A percentile compares a stretch with the other conserved stretches of the same genome.
Evolutionary conservation across 2,113 vertebrate species (phyloP).

Genomic region (Phalacrocorax brasilianus): DNA sequence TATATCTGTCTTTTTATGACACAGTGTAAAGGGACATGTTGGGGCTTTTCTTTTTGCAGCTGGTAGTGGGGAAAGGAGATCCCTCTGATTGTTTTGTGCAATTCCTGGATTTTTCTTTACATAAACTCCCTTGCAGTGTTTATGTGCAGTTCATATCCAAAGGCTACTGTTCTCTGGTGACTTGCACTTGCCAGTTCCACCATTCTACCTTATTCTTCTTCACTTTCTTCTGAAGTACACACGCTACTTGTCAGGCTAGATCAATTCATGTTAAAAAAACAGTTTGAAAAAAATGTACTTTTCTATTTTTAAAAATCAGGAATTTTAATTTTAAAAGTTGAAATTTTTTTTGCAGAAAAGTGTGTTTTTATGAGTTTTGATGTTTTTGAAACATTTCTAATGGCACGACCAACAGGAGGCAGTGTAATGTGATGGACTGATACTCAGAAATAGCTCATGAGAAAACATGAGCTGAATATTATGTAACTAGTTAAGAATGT

Average conservation of each 20-base stretch:
- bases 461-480: neutral
- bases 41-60: neutral
- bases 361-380: neutral
- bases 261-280: neutral
- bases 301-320: neutral
- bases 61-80: neutral
- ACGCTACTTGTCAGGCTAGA: neutral
- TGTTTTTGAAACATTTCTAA: neutral
- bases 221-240: neutral
- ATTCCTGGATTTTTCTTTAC: neutral
- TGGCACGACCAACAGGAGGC: neutral
- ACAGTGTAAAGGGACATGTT: neutral
- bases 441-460: neutral
- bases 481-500: neutral
- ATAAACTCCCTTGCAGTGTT: neutral
- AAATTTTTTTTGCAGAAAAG: neutral
- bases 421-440: neutral
- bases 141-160: neutral
- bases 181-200: neutral
- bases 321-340: neutral
- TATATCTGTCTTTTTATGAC: neutral
- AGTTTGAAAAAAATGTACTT: neutral
- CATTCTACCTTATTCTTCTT: neutral
- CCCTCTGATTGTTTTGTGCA: neutral
- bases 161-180: neutral